Evolutionary conservation across 2,888 invertebrate genomes (phyloP), one percentile per base, ranked within the genome.

Genomic region (Drosophila kokeensis): DNA sequence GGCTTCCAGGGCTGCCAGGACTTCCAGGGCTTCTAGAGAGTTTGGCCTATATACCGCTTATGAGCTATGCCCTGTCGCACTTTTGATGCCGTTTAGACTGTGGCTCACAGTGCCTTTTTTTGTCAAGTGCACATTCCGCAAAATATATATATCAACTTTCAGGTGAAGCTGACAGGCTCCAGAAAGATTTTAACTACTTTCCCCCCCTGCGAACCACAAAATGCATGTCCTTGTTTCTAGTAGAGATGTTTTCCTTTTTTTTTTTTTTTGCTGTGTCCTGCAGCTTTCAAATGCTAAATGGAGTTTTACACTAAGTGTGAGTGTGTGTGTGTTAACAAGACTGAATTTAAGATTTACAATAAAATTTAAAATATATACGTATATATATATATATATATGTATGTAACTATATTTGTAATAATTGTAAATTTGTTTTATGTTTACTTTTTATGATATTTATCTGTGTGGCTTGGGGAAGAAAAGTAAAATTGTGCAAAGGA

Each of bases 111-210:
- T 11, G 10, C 24, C n/a, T 15, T 36, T 69, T 69, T 69, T 40
- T 49, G 69, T 69, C 68, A 34, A 49, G 67, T 49, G 55, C 67
- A 38, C 38, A 69, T 32, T 29, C 68, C 68, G 49, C 34, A 42
- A 49, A 40, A 50, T 24, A 54, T 38, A 69, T 68, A 49, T 69
- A 69, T 68, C 69, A 68, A 49, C 49, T 40, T 40, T 69, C 49
- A 55, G 68, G 29, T 49, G 68, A 38, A 40, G 68, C 58, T 70
- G 69, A 58, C 60, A 70, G 52, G 30, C 38, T 58, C 21, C 27
- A 38, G 57, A n/a, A 50, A 34, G 58, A 34, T 57, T 50, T 57
- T 10, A 55, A 69, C 55, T 32, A 68, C 48, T 38, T 68, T 36
- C 27, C 13, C n/a, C n/a, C 11, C 10, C 27, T 2, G n/a, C 48